Evolutionary conservation across 2,888 invertebrate genomes (phyloP).

Genomic region (Pandemis corylana): DNA sequence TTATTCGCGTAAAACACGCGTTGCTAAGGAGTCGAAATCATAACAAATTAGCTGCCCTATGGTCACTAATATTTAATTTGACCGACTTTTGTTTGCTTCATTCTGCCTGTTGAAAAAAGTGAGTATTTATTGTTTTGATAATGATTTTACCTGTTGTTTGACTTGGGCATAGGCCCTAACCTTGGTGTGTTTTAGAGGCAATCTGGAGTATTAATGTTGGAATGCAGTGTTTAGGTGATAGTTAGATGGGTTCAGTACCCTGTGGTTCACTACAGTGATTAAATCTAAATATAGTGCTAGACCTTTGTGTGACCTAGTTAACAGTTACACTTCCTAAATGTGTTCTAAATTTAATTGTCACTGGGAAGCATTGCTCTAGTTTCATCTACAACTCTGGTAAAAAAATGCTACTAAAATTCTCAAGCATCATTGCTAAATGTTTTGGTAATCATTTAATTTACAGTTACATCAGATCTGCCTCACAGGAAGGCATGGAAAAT

Average conservation of each 20-base stretch:
- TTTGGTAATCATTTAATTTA: neutral
- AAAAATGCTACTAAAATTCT: neutral
- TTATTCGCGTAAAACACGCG: conserved; percentile 51
- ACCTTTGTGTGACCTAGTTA: conserved; percentile 76
- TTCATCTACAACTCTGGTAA: conserved; percentile 43
- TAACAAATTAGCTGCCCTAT: conserved; percentile 55
- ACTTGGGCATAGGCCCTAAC: conserved; percentile 21
- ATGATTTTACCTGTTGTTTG: conserved; percentile 38
- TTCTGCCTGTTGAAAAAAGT: conserved; percentile 48
- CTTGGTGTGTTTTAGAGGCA: conserved; percentile 17
- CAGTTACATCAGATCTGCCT: neutral
- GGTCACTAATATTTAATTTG: conserved; percentile 49
- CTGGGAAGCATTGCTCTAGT: conserved; percentile 65
- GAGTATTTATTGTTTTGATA: conserved; percentile 48
- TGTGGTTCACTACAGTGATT: conserved; percentile 34
- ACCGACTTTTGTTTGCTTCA: conserved; percentile 50
- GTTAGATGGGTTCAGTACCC: conserved; percentile 23
- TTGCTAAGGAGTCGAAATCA: conserved; percentile 67
- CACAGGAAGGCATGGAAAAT: neutral
- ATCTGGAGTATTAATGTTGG: neutral
- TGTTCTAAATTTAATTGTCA: conserved; percentile 73
- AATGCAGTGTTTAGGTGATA: conserved; percentile 18
- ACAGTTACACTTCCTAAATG: conserved; percentile 68
- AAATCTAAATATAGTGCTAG: conserved; percentile 61
- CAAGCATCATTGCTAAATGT: neutral